phyloP scores from a whole-genome alignment of 2,113 vertebrate genomes.

The human (Homo sapiens) region GRCh38 chr18:11366001-11366500 shows the following conservation, averaged over 20 bases:
- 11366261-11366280: background rate
- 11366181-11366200: background rate
- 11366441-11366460: background rate
- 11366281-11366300: background rate
- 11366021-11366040: background rate
- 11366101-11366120: background rate
- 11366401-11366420: background rate
- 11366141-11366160: background rate
- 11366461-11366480: slow-evolving; percentile 4
- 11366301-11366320: background rate
- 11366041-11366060: background rate
- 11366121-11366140: background rate
- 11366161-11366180: background rate
- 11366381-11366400: background rate
- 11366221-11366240: background rate
- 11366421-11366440: background rate
- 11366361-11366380: background rate
- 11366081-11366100: background rate
- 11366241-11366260: background rate
- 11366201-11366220: background rate
- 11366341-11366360: background rate
- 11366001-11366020: background rate
- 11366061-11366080: background rate
- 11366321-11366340: background rate
- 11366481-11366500: background rate